These are phyloP conservation scores for Stichodactyla helianthus DNA, from an alignment of 64 coral and sea anemone genomes.

Conservation along the genomic window DNA sequence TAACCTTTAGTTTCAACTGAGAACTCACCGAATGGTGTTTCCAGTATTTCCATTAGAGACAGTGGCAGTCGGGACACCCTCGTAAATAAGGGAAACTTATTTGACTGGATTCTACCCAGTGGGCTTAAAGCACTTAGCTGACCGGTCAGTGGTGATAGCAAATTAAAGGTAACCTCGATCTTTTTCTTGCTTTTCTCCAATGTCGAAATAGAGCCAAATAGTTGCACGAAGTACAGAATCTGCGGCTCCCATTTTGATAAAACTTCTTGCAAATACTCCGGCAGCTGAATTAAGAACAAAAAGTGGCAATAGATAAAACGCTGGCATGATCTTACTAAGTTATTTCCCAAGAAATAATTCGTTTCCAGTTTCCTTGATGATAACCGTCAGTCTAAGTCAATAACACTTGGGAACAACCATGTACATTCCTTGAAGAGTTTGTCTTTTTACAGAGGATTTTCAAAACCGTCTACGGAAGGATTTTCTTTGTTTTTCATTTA, in stretches of 20 bases:
- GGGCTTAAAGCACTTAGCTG: not conserved
- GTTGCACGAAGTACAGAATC: slow-evolving; percentile 35
- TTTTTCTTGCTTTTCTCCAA: not conserved
- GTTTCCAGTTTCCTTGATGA: too few species aligned
- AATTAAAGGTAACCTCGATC: slow-evolving; percentile 5
- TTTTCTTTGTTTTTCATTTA: too few species aligned
- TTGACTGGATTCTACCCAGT: not conserved
- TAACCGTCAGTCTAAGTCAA: too few species aligned
- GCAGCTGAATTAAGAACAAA: slow-evolving; percentile 25
- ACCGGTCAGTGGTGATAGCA: slow-evolving; percentile 16
- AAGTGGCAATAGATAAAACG: not conserved
- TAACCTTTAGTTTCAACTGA: too few species aligned
- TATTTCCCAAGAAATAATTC: too few species aligned
- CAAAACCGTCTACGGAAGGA: too few species aligned
- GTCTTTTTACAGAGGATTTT: too few species aligned
- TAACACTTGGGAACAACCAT: too few species aligned
- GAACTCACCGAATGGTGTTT: slow-evolving; percentile 19
- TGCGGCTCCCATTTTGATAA: slow-evolving; percentile 38
- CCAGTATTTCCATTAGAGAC: slow-evolving; percentile 29
- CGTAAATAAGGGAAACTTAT: not conserved
- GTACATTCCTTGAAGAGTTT: too few species aligned
- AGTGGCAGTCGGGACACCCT: slow-evolving; percentile 1
- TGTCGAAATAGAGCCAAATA: slow-evolving; percentile 15
- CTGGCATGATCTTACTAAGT: too few species aligned
- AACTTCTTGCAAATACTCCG: slow-evolving; percentile 9